Base-by-base conservation (phyloP, 2,888 invertebrate genomes). In the Amiota mariae region DNA sequence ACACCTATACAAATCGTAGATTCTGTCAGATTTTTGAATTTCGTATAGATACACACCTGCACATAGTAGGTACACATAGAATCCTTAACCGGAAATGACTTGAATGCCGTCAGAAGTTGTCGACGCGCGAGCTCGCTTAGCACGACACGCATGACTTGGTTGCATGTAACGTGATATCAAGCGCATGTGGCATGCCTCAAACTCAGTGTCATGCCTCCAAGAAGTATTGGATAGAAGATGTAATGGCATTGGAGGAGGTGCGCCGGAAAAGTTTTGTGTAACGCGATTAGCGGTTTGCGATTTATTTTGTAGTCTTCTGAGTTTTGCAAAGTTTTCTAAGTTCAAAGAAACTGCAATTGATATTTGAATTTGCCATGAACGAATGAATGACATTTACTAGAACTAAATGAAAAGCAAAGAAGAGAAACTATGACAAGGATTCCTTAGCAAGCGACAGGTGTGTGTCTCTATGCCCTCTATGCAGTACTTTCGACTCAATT, bases 81-180 rank as follows among this genome's bases (percentile, higher is more conserved):
- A 79, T 85, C 79, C 80, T 83, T 81, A 85, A 85, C 79, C 85
- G 87, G 85, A 85, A 85, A 85, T 85, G 81, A 87, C 86, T 84
- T 85, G 85, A 83, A 85, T 84, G 85, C 82, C 77, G 77, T 76
- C 59, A 59, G 15, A 36, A 18, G 79, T 77, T 77, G 77, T 75
- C 70, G 71, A 73, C 76, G 67, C 71, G 68, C 70, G n/a, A 15
- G 59, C 57, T 72, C 46, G 36, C 46, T 63, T 18, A 63, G 18
- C 15, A 18, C 63, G 36, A 13, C 61, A 24, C 61, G 61, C 61
- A 13, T 63, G 61, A 36, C 36, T 63, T 63, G 61, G 24, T n/a
- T 36, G 36, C 36, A 36, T 36, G 36, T 36, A 24, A 63, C 46
- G 36, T 46, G 63, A 63, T 63, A 63, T 63, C 63, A 54, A 54